Evolutionary conservation across 2,113 vertebrate genomes (phyloP).

Genomic region (Patagioenas fasciata): DNA sequence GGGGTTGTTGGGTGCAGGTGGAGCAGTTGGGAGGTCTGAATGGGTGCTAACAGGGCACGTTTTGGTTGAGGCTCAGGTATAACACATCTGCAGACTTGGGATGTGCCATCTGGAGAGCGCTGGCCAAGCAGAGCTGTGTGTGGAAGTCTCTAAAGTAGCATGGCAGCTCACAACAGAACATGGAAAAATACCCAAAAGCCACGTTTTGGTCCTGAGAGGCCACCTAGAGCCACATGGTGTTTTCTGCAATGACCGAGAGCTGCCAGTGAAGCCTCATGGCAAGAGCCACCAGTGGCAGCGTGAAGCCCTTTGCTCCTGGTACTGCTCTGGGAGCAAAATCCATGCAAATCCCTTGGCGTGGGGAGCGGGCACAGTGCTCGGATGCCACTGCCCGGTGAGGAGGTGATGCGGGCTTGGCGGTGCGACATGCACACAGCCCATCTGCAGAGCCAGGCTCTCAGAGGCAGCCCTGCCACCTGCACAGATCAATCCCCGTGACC

Average conservation of each 20-base stretch:
- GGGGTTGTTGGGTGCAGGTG: not conserved
- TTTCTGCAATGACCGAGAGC: not conserved
- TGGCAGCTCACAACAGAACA: not conserved
- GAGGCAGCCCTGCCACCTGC: not conserved
- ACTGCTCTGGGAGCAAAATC: too few relatives aligned
- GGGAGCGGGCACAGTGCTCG: not conserved
- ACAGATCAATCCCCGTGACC: not conserved
- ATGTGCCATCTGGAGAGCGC: not conserved
- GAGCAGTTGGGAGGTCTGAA: not conserved
- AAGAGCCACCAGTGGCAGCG: not conserved
- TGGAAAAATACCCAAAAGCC: not conserved
- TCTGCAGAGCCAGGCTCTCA: not conserved
- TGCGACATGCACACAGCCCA: not conserved
- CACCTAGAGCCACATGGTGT: fast-evolving
- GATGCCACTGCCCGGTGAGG: not conserved
- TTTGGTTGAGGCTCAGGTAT: fast-evolving
- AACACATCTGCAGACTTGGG: not conserved
- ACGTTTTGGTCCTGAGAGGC: fast-evolving
- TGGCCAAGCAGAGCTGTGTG: not conserved
- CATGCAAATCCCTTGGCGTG: not conserved
- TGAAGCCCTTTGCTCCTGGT: not conserved
- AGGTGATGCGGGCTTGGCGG: not conserved
- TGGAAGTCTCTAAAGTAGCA: not conserved
- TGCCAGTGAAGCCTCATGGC: not conserved
- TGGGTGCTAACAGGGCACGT: fast-evolving